Evolutionary conservation across 1,140 invertebrate species (phyloP), one percentile per base, ranked within the genome.

Genomic region (Homalodisca vitripennis): DNA sequence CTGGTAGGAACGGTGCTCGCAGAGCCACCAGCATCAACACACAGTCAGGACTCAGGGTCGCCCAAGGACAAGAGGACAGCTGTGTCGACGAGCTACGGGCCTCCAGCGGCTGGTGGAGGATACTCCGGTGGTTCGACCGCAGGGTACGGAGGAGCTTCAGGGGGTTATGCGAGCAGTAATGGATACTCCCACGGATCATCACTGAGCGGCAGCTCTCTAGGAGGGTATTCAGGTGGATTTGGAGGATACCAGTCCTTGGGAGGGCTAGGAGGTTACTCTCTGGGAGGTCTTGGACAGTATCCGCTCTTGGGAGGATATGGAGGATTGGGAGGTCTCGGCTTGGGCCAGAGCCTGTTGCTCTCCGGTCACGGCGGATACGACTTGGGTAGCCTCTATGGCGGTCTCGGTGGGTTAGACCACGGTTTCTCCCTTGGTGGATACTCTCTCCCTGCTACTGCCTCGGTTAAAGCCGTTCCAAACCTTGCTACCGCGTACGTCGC

Each of bases 21-120:
- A 29, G 55, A 60, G 26, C 3, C 55, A 2, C 55, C 55, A 3
- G 55, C 55, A 13, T 22, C 14, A 22, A 3, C 24, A 2, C 6
- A 26, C 3, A 27, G 22, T 12, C 22, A 60, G 55, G 55, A 27
- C 14, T 26, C 55, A 10, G 3, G 22, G 3, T 2, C 55, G 6
- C 26, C 55, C 14, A 60, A 60, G n/a, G 14, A 13, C 26, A 60
- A 60, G 27, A 60, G 55, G 55, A 60, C 55, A 27, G 55, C 55
- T 6, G 55, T 60, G 1, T 30, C 55, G 22, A 60, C 55, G n/a
- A 60, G 14, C 6, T 60, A 60, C 26, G 55, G 55, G n/a, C 3
- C 55, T 29, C 55, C 55, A 24, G 22, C 55, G 3, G 26, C 55
- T 6, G 20, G 48, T 20, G 14, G 13, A 10, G 55, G 55, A 22